Base-by-base conservation (phyloP, 1,140 invertebrate genomes). In the Drosophila melanica region DNA sequence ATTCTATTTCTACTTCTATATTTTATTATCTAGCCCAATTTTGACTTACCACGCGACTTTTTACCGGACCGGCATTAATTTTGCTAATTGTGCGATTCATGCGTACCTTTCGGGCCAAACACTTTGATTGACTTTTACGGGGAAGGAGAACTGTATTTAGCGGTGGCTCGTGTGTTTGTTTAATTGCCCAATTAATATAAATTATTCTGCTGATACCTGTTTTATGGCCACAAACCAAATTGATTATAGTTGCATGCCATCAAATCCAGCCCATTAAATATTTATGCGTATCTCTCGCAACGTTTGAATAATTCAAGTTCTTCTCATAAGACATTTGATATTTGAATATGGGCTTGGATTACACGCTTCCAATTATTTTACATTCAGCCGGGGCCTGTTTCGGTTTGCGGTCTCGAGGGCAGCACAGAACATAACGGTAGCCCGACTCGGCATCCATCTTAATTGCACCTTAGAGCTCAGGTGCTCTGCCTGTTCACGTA, bases 391-490 rank as follows among this genome's bases (percentile, higher is more conserved):
- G 12, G 23, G 9, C 3, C 11, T 18, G 33, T 10, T 35, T 47
- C 18, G 11, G 20, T 47, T 12, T 27, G 27, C 7, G 50, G 48
- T 65, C 55, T 37, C 63, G 47, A 7, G 48, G 54, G 66, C 54
- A 60, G 58, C 20, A 33, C 51, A 16, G 33, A 35, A 35, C 51
- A 16, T 20, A 35, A 35, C 33, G 7, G 33, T 35, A 27, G 27
- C 27, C 6, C 27, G 27, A 7, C 48, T 76, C 59, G 59, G 53
- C 60, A 70, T 67, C 67, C 73, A 65, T 65, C 53, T 86, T 81
- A 85, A 85, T 86, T 85, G 81, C 82, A 87, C 50, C 66, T 58
- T 60, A 42, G 70, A 70, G 75, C 51, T 60, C 18, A 51, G 47
- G 39, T 58, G 47, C 33, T 35, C 33, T 58, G 47, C 53, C 54